Percentiles rank a stretch among this genome's conserved stretches.
These are phyloP conservation scores for Melanotaenia maccullochi DNA, from an alignment of 2,797 vertebrate species.

Conservation along the genomic window DNA sequence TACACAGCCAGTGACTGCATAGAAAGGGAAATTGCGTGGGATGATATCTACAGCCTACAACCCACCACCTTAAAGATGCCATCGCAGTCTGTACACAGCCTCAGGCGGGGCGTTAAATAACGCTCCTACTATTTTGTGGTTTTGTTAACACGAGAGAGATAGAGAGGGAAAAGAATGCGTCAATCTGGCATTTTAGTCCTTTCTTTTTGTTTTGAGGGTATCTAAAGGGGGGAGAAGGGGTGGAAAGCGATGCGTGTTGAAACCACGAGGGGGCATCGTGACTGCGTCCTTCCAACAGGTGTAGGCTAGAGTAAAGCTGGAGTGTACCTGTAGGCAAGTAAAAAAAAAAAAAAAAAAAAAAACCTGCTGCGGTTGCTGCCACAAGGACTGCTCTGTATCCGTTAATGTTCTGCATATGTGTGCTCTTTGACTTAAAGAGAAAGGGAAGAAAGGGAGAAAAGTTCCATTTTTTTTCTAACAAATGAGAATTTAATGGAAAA, in stretches of 20 bases:
- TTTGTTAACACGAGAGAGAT: neutral
- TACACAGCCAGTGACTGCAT: conserved; percentile 73
- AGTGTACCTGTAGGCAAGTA: conserved; percentile 72
- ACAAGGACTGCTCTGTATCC: conserved; percentile 23
- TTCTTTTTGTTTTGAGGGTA: conserved; percentile 44
- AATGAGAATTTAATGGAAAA: neutral
- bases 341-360: conserved; percentile 1
- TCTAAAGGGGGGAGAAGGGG: conserved; percentile 11
- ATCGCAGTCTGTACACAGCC: conserved; percentile 48
- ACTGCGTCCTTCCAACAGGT: conserved; percentile 81
- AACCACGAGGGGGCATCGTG: conserved; percentile 79
- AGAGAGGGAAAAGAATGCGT: conserved; percentile 48
- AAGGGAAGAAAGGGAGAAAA: neutral
- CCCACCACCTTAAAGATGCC: conserved; percentile 63
- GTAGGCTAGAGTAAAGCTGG: conserved; percentile 63
- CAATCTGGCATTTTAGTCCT: conserved; percentile 57
- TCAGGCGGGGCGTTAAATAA: conserved; percentile 34
- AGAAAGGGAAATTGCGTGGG: conserved; percentile 78
- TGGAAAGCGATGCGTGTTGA: conserved; percentile 48
- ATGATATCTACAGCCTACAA: conserved; percentile 64
- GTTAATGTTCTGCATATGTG: neutral
- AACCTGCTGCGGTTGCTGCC: conserved; percentile 43
- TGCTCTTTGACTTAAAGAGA: conserved; percentile 24
- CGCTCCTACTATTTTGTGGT: neutral
- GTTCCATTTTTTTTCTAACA: neutral